These are phyloP conservation scores for Notarius quadriscutis DNA, from an alignment of 2,113 vertebrate genomes.

Conservation along the genomic window DNA sequence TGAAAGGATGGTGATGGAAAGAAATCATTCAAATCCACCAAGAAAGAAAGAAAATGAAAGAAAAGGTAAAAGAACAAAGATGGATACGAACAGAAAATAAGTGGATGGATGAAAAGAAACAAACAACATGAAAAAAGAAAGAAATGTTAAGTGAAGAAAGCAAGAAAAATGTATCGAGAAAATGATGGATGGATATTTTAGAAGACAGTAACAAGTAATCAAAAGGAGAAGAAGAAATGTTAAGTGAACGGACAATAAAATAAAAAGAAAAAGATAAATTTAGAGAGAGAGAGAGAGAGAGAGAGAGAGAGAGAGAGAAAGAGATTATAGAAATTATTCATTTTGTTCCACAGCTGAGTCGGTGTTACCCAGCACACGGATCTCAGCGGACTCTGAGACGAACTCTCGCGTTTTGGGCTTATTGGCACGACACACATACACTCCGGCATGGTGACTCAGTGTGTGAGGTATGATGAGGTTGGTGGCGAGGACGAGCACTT, in stretches of 20 bases:
- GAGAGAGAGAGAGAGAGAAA: neutral
- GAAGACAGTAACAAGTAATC: neutral
- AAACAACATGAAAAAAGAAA: no score
- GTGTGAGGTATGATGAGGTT: constrained; percentile 89
- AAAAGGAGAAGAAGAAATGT: neutral
- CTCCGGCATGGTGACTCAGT: constrained; percentile 83
- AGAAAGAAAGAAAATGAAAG: no score
- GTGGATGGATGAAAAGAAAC: no score
- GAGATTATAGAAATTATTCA: neutral
- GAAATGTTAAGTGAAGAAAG: neutral
- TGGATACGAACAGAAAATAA: no score
- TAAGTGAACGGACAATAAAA: neutral
- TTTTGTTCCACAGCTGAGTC: neutral
- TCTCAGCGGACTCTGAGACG: constrained; percentile 83
- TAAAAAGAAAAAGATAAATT: neutral
- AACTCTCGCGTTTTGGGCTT: constrained; percentile 92
- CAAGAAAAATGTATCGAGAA: neutral
- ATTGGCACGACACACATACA: constrained; percentile 94
- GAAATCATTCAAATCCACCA: no score
- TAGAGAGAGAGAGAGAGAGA: neutral
- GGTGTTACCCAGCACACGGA: constrained; percentile 85
- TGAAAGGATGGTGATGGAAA: no score
- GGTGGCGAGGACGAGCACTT: constrained; percentile 88
- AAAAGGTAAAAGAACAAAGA: no score
- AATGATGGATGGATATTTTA: neutral